A percentile compares a stretch with the other conserved stretches of the same genome.
Conservation (phyloP, 2,888 invertebrate species). For the Acleris laterana region DNA sequence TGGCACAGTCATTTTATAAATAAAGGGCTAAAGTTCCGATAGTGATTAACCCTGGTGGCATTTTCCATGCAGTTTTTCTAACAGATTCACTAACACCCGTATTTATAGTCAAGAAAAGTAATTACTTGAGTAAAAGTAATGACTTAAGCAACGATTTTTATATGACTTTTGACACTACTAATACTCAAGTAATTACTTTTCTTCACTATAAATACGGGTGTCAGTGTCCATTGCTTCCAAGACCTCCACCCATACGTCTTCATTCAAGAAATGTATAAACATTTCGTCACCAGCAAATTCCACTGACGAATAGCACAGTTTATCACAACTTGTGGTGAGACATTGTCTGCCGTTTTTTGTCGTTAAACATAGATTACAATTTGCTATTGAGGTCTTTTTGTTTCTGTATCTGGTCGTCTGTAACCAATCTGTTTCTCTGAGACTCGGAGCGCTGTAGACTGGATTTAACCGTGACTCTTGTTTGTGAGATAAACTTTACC, state of each 20-base stretch:
- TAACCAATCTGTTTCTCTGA: neutral
- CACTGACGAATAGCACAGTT: slow-evolving; percentile 1
- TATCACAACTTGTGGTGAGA: neutral
- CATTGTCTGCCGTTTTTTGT: slow-evolving; percentile 1
- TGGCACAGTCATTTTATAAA: slow-evolving; percentile 16
- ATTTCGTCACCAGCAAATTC: slow-evolving; percentile 10
- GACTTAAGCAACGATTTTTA: too few relatives aligned
- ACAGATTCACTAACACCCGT: slow-evolving; percentile 26
- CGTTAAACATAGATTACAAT: neutral
- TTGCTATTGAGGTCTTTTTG: neutral
- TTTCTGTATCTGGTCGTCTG: slow-evolving; percentile 1
- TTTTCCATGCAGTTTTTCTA: slow-evolving; percentile 29
- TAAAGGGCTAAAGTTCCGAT: slow-evolving; percentile 15
- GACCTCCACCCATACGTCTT: slow-evolving; percentile 11
- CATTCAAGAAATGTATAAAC: slow-evolving; percentile 11
- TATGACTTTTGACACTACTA: too few relatives aligned
- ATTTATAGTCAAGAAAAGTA: too few relatives aligned
- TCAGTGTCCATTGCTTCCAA: slow-evolving; percentile 24
- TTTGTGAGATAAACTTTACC: neutral
- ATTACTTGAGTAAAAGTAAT: too few relatives aligned
- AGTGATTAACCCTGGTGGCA: slow-evolving; percentile 33
- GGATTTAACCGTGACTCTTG: too few relatives aligned
- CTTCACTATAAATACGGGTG: too few relatives aligned
- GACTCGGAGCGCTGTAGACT: slow-evolving; percentile 23
- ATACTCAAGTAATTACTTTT: too few relatives aligned